These are phyloP conservation scores for Lepidocyrtinus sp. DNA, from an alignment of 2,888 invertebrate species.

Conservation along the genomic window DNA sequence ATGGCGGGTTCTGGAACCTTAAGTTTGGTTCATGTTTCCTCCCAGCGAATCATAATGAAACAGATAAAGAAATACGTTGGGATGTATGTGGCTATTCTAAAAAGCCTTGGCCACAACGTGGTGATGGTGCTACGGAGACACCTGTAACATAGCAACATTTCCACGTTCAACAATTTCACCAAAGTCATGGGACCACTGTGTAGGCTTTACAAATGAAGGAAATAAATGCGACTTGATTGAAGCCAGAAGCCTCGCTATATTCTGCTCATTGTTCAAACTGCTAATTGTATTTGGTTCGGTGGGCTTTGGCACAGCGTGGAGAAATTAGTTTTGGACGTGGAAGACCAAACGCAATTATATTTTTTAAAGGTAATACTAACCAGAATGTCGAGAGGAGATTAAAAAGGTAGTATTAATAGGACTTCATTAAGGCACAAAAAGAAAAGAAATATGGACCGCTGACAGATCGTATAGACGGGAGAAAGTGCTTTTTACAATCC, in stretches of 20 bases:
- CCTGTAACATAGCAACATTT: no score
- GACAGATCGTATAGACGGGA: background rate
- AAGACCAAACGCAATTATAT: background rate
- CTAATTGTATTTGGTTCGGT: background rate
- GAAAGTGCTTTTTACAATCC: background rate
- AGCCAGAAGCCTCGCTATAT: slow-evolving; percentile 23
- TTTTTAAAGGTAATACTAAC: background rate
- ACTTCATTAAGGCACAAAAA: slow-evolving; percentile 1
- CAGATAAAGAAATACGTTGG: no score
- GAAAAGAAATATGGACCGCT: slow-evolving; percentile 9
- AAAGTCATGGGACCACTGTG: no score
- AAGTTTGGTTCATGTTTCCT: no score
- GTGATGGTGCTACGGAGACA: no score
- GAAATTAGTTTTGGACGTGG: background rate
- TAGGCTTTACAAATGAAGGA: no score
- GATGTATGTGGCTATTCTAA: no score
- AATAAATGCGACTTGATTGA: slow-evolving; percentile 43
- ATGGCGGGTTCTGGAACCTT: no score
- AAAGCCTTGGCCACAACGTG: no score
- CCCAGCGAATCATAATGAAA: no score
- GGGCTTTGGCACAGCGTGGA: background rate
- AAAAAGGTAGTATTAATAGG: background rate
- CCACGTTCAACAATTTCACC: no score
- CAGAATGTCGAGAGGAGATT: background rate
- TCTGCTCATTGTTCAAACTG: background rate